Conservation (phyloP, 2,888 invertebrate genomes). For the Limnephilus lunatus region DNA sequence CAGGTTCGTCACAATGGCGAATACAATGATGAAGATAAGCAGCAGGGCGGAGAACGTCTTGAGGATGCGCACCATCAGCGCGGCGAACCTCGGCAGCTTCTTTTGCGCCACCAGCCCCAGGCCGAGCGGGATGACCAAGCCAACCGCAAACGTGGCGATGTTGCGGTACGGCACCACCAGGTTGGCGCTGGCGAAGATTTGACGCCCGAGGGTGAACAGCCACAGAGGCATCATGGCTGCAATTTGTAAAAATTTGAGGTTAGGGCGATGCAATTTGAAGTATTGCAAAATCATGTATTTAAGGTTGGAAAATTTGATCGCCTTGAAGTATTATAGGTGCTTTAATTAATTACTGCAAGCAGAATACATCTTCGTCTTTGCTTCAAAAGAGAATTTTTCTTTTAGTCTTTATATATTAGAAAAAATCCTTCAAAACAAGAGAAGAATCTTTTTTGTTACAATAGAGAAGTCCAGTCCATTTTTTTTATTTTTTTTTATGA, state of each 20-base stretch:
- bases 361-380: no score
- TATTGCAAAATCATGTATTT: no score
- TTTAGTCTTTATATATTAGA: no score
- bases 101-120: constrained; percentile 84
- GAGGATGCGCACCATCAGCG: constrained; percentile 86
- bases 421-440: no score
- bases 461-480: no score
- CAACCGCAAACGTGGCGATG: constrained; percentile 85
- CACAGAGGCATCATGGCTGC: constrained; percentile 92
- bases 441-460: no score
- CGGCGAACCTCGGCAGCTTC: constrained; percentile 82
- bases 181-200: constrained; percentile 84
- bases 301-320: no score
- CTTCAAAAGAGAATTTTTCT: no score
- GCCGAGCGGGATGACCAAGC: constrained; percentile 86
- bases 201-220: constrained; percentile 90
- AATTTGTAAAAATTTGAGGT: constrained; percentile 67
- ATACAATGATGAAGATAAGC: constrained; percentile 89
- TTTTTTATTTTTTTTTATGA: no score
- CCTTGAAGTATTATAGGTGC: no score
- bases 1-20: constrained; percentile 92
- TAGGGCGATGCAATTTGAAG: no score
- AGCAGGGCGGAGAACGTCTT: constrained; percentile 90
- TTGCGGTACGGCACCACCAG: constrained; percentile 87
- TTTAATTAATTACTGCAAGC: no score